Base-by-base conservation (phyloP, 2,797 vertebrate species). In the Aeoliscus strigatus region DNA sequence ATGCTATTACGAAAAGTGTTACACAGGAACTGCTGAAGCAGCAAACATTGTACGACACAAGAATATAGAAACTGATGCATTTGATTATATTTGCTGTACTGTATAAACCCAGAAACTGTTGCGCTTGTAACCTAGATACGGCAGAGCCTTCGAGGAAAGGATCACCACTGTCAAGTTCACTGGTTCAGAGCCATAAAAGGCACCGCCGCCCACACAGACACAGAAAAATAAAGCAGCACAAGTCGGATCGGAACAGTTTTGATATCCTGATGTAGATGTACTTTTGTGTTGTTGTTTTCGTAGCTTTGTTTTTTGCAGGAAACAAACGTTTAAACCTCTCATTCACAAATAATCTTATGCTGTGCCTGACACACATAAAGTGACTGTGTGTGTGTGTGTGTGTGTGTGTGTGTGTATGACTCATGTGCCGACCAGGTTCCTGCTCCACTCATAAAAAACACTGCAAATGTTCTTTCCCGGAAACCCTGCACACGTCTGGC, bases 151-250 rank as follows among this genome's bases (percentile, higher is more conserved):
- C 44, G 60, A 80, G 71, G 63, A 70, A 79, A 66, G 28, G 49
- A 71, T 68, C 60, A 68, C 37, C 47, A 69, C 70, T 73, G 74
- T 79, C 64, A 72, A 73, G 75, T 72, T 73, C 53, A 57, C 27
- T 8, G 2, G 70, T 75, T 74, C 63, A 50, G 34, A 59, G 61
- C 51, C 47, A 58, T 76, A 78, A 79, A 79, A 60, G 61, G 48
- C 8, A 27, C 37, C 11, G 38, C 45, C 66, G 14, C 73, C 60
- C 68, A 75, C 82, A 27, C 53, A 48, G 8, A 28, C 23, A 9
- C 33, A 27, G 63, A 52, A 51, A 66, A 69, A 67, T 63, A 63
- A 62, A 66, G 47, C 61, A 10, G 59, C 56, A 75, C 69, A 70
- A 41, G 44, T 21, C 27, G 27, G 35, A 59, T 60, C 58, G 54